Evolutionary conservation across 2,888 invertebrate genomes (phyloP).

Genomic region (Cantharis rustica): DNA sequence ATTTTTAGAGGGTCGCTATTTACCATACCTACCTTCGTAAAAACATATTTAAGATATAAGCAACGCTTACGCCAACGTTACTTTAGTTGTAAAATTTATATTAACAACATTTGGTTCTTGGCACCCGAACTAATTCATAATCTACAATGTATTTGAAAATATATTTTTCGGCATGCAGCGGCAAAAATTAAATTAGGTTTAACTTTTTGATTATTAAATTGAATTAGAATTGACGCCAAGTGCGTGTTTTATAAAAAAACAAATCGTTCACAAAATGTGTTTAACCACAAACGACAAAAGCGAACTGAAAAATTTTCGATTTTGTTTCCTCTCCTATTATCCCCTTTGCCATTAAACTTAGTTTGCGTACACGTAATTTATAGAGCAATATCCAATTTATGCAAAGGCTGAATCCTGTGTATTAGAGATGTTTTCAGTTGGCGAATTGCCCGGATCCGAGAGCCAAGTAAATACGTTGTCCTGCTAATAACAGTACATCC

Average conservation of each 20-base stretch:
- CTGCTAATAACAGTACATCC: not conserved
- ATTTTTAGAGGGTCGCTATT: conserved; percentile 4
- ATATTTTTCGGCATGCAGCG: not conserved
- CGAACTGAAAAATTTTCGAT: not conserved
- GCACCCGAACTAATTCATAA: not conserved
- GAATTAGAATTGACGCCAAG: not conserved
- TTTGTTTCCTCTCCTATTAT: not conserved
- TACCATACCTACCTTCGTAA: not conserved
- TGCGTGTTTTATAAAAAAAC: not conserved
- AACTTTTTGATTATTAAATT: not conserved
- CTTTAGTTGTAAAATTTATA: not conserved
- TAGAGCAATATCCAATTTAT: conserved; percentile 32
- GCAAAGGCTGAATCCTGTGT: conserved; percentile 27
- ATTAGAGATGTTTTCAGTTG: conserved; percentile 33
- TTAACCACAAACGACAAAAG: not conserved
- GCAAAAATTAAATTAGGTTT: not conserved
- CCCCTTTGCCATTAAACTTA: conserved; percentile 23
- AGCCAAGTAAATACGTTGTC: conserved; percentile 23
- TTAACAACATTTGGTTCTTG: not conserved
- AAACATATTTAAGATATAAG: not conserved
- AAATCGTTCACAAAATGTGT: not conserved
- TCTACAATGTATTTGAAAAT: not conserved
- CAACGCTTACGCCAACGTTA: not conserved
- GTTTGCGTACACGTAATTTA: conserved; percentile 30
- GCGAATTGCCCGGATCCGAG: conserved; percentile 30